Conservation (phyloP, 2,888 invertebrate genomes). For the Agrilus biguttatus region DNA sequence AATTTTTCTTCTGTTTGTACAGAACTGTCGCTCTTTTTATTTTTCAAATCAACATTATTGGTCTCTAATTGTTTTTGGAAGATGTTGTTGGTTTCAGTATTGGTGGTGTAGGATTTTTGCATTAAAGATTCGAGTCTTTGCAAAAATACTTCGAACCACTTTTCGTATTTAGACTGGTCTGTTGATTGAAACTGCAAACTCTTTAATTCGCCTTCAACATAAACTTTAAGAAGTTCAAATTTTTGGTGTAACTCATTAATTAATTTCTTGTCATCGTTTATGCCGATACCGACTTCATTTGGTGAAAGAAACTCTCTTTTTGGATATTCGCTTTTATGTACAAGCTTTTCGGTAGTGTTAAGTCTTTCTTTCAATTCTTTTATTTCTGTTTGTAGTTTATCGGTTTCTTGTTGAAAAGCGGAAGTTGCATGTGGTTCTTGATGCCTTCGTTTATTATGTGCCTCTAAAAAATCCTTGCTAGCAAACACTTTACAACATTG, state of each 20-base stretch:
- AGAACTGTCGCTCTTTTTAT: constrained; percentile 10
- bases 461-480: constrained; percentile 46
- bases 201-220: constrained; percentile 28
- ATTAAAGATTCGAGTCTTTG: constrained; percentile 13
- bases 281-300: constrained; percentile 7
- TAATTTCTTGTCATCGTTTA: background rate
- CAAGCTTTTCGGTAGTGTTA: constrained; percentile 42
- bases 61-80: background rate
- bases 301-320: constrained; percentile 6
- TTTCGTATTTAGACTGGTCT: constrained; percentile 39
- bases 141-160: constrained; percentile 31
- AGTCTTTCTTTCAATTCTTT: constrained; percentile 47
- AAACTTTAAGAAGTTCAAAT: constrained; percentile 24
- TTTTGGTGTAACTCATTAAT: constrained; percentile 21
- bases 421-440: constrained; percentile 16
- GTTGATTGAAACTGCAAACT: constrained; percentile 39
- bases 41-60: constrained; percentile 8
- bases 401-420: constrained; percentile 37
- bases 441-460: constrained; percentile 49
- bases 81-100: no score
- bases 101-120: no score
- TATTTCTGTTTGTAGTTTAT: constrained; percentile 48
- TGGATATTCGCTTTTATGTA: constrained; percentile 25
- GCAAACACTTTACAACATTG: constrained; percentile 55
- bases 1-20: constrained; percentile 19